phyloP scores from a whole-genome alignment of 2,113 vertebrate genomes.

The Gopherus flavomarginatus region DNA sequence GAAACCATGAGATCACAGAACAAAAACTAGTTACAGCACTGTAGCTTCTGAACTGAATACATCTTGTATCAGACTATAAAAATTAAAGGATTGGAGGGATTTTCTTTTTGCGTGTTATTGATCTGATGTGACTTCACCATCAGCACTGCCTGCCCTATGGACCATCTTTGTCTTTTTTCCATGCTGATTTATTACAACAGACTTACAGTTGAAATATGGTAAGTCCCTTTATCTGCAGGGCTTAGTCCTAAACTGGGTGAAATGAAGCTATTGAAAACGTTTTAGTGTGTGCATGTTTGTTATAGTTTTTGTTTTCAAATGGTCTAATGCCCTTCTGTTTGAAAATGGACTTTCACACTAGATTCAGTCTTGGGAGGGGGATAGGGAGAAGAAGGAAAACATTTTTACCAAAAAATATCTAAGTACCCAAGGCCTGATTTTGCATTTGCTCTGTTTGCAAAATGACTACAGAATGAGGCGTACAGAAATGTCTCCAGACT shows the following conservation, averaged over 20 bases:
- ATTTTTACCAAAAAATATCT: not conserved
- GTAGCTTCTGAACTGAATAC: not conserved
- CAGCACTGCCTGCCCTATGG: not conserved
- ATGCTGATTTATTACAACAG: not conserved
- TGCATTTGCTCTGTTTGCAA: not conserved
- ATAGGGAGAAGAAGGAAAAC: not conserved
- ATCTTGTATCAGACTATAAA: not conserved
- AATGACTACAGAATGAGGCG: not conserved
- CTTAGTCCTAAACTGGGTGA: not conserved
- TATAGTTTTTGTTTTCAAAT: not conserved
- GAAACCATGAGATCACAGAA: not conserved
- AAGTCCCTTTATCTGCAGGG: not conserved
- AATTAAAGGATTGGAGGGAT: not conserved
- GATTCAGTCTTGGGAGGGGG: not conserved
- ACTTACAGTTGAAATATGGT: not conserved
- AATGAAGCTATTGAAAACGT: not conserved
- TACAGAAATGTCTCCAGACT: accelerated
- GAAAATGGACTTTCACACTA: not conserved
- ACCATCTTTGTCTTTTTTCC: not conserved
- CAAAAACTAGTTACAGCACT: not conserved
- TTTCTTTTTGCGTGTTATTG: not conserved
- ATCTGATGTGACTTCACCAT: not conserved
- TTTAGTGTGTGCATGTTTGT: not conserved
- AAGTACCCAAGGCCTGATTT: not conserved
- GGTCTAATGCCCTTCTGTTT: not conserved